These are phyloP conservation scores for Drosophila mimetica DNA, from an alignment of 2,888 invertebrate genomes.

Conservation along the genomic window DNA sequence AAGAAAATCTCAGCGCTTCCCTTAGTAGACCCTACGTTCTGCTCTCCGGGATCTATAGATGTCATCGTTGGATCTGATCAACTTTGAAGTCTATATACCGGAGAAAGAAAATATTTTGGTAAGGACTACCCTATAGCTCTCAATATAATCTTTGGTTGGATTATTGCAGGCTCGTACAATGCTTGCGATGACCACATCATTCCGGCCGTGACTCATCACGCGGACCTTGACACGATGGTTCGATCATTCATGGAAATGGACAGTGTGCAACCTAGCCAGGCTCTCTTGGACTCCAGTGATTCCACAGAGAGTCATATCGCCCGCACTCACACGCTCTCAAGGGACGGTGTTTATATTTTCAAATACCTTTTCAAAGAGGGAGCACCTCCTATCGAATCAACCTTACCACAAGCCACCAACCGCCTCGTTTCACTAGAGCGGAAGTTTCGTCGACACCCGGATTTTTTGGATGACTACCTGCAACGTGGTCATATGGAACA, in stretches of 20 bases:
- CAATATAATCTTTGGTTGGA: neutral
- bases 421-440: neutral
- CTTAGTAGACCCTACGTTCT: neutral
- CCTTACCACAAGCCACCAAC: neutral
- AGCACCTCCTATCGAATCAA: neutral
- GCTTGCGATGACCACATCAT: neutral
- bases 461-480: neutral
- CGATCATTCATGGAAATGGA: constrained; percentile 1
- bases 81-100: neutral
- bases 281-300: neutral
- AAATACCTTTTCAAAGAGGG: neutral
- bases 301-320: neutral
- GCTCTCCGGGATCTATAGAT: neutral
- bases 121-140: neutral
- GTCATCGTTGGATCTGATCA: neutral
- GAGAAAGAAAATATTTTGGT: constrained; percentile 1
- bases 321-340: neutral
- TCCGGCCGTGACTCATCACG: constrained; percentile 1
- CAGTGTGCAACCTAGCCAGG: neutral
- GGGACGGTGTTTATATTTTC: neutral
- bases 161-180: neutral
- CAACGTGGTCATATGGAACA: neutral
- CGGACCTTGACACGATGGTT: neutral
- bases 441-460: neutral
- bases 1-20: neutral